These are phyloP conservation scores for Pachyseris speciosa DNA, from an alignment of 64 coral and sea anemone genomes.

Conservation along the genomic window DNA sequence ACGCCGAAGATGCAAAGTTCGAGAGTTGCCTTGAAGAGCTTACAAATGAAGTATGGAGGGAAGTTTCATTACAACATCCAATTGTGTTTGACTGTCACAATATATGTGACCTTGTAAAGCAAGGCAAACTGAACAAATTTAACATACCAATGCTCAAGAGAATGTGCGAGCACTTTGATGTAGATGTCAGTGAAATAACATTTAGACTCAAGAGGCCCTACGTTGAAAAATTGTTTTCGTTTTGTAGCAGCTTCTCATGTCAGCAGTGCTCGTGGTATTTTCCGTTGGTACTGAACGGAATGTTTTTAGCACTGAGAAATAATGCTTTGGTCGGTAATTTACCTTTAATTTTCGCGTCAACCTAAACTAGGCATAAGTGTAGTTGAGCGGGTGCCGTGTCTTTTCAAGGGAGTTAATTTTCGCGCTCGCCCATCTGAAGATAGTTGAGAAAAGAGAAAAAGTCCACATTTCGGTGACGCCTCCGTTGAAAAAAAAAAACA, in stretches of 20 bases:
- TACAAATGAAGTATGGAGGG: not conserved
- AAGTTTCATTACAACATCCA: constrained; percentile 8
- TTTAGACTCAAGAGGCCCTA: not conserved
- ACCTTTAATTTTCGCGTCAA: too few relatives aligned
- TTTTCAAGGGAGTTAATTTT: too few relatives aligned
- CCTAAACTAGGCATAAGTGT: too few relatives aligned
- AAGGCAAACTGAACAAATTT: constrained; percentile 10
- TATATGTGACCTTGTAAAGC: not conserved
- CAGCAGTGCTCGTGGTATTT: too few relatives aligned
- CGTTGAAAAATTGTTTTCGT: not conserved
- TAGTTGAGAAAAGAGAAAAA: too few relatives aligned
- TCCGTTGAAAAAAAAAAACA: too few relatives aligned
- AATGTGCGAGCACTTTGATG: not conserved
- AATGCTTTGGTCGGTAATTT: too few relatives aligned
- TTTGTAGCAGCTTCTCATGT: constrained; percentile 7
- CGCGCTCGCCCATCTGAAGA: too few relatives aligned
- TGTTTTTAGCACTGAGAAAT: too few relatives aligned
- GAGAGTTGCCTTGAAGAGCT: not conserved
- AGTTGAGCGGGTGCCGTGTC: too few relatives aligned
- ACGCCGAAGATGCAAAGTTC: not conserved
- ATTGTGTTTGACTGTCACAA: constrained; percentile 18
- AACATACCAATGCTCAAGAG: not conserved
- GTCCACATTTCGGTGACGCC: too few relatives aligned
- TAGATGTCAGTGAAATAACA: not conserved
- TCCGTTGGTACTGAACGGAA: too few relatives aligned